Base-by-base conservation (phyloP, 1,140 invertebrate genomes). In the Tribolium castaneum region DNA sequence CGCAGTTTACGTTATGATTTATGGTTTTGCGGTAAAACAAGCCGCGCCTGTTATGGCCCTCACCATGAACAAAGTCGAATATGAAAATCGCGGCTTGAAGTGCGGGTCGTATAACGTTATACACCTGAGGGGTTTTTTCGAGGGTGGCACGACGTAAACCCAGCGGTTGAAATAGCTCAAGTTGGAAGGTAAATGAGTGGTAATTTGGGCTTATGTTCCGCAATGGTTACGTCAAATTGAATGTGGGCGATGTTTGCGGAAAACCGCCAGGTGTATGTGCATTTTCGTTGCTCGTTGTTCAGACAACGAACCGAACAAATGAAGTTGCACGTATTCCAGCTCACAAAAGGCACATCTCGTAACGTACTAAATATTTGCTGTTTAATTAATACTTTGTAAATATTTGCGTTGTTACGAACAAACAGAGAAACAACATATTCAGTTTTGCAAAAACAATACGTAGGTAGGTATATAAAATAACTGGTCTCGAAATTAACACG, bases 341-440 rank as follows among this genome's bases (percentile, higher is more conserved):
- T 45, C n/a, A 45, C 39, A 45, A 45, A 45, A 45, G 39, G 7
- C 35, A 66, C 30, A 35, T 13, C 54, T 10, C 22, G 13, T 25
- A 62, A 30, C 56, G 22, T 16, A 39, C 25, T 66, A 66, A 66
- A 66, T 66, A 66, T 35, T 66, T 66, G 59, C 59, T 66, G 10
- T 66, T 66, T 66, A 66, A 66, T 66, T 66, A 66, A 66, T 66
- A 66, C 59, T 66, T 66, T 34, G 59, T 66, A 66, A 66, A 66
- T 66, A 66, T 66, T 66, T 66, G 34, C 30, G 59, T 66, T 66
- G 30, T 35, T 13, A 14, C 30, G 59, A 66, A 66, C 59, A 66
- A 66, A 66, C 59, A 66, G 22, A 14, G 30, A 30, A 66, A 66
- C 59, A 66, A 66, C 59, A 66, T 66, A 66, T 66, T 13, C 59